phyloP scores from a whole-genome alignment of 2,113 vertebrate species.

The Stigmatopora nigra region DNA sequence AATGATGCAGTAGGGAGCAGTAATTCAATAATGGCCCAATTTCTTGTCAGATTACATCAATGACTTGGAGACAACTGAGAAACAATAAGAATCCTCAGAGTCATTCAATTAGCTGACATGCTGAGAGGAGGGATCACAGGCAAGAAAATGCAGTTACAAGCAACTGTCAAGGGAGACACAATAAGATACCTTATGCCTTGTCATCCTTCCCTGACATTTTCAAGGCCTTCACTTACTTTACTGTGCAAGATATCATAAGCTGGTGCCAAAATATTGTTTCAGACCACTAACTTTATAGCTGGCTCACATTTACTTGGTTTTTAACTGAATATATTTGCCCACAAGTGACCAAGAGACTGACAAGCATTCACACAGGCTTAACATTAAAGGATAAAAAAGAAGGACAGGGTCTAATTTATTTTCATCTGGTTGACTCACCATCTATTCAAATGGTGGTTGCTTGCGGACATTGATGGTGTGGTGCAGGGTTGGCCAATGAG shows the following conservation, averaged over 20 bases:
- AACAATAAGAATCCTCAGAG: conserved; percentile 18
- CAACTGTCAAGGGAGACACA: background rate
- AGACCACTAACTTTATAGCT: background rate
- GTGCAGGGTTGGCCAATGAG: too few relatives aligned
- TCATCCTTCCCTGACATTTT: background rate
- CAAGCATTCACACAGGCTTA: background rate
- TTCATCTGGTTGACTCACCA: too few relatives aligned
- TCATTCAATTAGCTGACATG: conserved; percentile 19
- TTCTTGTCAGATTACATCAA: conserved; percentile 37
- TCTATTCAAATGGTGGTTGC: too few relatives aligned
- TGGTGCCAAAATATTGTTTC: background rate
- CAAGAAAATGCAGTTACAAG: background rate
- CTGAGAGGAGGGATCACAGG: conserved; percentile 15
- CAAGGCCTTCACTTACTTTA: background rate
- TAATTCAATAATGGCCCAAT: conserved; percentile 42
- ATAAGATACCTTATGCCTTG: background rate
- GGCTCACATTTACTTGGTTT: background rate
- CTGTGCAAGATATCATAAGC: background rate
- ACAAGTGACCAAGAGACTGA: background rate
- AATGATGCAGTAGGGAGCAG: conserved; percentile 23
- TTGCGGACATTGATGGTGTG: too few relatives aligned
- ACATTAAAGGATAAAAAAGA: background rate
- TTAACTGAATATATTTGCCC: background rate
- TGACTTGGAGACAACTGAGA: conserved; percentile 33
- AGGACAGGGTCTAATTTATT: too few relatives aligned